Base-by-base conservation (phyloP, 2,888 invertebrate genomes). In the Pardosa pseudoannulata region DNA sequence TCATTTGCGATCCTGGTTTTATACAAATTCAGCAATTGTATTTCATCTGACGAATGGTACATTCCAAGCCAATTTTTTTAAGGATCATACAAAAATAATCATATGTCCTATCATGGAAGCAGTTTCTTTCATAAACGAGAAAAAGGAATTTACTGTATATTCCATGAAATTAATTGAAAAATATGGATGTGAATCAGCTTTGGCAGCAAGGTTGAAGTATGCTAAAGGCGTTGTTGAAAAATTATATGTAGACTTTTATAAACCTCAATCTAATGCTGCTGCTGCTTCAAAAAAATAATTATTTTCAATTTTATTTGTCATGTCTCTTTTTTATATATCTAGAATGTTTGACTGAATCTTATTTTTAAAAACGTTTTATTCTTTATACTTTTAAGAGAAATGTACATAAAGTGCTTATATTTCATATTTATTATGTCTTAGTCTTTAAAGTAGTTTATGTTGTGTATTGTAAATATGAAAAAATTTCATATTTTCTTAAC, bases 1-100 rank as follows among this genome's bases (percentile, higher is more conserved):
- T 0, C 97, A 97, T 93, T 93, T 99, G 90, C 95, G 97, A 91
- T 96, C 97, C 88, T 99, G 99, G 99, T 98, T 98, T 92, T 94
- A 99, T 87, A 98, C 99, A 16, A 95, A 96, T 11, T 95, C 96
- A 86, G 98, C 98, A n/a, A 99, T 99, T 87, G 96, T 99, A 32
- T 96, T 99, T 95, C 97, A 98, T 91, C 93, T 99, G 79, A 98
- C 97, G 78, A 99, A 99, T 92, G 99, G 99, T 90, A 98, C 98
- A 0, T 93, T 93, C 85, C 93, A 98, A 97, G 95, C 98, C 76
- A 98, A 98, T 92, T 98, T 98, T 93, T 96, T 96, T 92, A 92
- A 93, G 80, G 99, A 99, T 92, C 99, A 99, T 92, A 96, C 97
- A 75, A 99, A 99, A 93, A 95, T 99, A 85, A 98, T 99, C 89